Evolutionary conservation across 2,888 invertebrate genomes (phyloP).

Genomic region (Hirtodrosophila histrioides): DNA sequence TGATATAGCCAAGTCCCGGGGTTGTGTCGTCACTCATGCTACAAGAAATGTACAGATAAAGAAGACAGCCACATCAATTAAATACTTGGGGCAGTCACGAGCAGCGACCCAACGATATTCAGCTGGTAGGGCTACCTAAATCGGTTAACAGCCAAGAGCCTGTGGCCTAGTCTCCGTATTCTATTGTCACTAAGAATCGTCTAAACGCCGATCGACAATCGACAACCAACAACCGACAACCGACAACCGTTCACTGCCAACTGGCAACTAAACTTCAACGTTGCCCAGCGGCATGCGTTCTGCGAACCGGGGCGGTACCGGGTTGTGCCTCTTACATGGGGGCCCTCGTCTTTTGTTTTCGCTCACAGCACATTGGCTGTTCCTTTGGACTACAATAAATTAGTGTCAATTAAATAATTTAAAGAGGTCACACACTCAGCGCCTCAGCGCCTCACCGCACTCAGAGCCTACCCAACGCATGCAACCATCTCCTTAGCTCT

Average conservation of each 20-base stretch:
- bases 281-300: constrained; percentile 17
- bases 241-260: constrained; percentile 49
- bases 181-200: not conserved
- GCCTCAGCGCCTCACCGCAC: constrained; percentile 8
- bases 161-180: not conserved
- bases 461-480: constrained; percentile 9
- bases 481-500: constrained; percentile 39
- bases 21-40: constrained; percentile 70
- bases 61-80: constrained; percentile 9
- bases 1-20: constrained; percentile 31
- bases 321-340: constrained; percentile 18
- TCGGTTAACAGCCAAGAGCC: no score
- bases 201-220: not conserved
- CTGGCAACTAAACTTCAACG: constrained; percentile 35
- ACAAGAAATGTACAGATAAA: constrained; percentile 14
- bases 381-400: constrained; percentile 77
- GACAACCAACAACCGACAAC: constrained; percentile 37
- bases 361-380: constrained; percentile 22
- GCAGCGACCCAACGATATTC: no score
- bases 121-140: no score
- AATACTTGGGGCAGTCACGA: constrained; percentile 35
- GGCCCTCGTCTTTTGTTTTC: constrained; percentile 41
- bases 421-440: constrained; percentile 80
- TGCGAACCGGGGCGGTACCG: constrained; percentile 20
- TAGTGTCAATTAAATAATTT: constrained; percentile 85